These are phyloP conservation scores for Ciona savignyi DNA, from an alignment of 23 tunicate species.

Conservation along the genomic window DNA sequence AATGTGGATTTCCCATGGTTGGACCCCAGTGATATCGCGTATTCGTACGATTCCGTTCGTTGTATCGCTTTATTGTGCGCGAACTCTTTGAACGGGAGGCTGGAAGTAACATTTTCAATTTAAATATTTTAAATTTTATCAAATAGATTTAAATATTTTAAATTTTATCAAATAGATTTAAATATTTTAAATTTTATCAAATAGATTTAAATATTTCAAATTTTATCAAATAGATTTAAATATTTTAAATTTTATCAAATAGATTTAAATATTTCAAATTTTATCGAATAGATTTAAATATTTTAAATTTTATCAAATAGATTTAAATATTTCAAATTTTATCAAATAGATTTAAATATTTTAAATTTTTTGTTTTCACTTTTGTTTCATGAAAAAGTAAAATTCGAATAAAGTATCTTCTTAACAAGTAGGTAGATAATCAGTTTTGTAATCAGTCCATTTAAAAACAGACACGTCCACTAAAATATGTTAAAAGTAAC, in stretches of 20 bases:
- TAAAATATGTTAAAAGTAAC: too few relatives aligned
- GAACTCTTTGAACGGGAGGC: conserved; percentile 62
- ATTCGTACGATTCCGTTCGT: conserved; percentile 87
- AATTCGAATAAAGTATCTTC: too few relatives aligned
- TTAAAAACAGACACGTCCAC: too few relatives aligned
- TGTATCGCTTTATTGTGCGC: conserved; percentile 59
- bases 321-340: too few relatives aligned
- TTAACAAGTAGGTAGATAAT: too few relatives aligned
- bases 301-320: too few relatives aligned
- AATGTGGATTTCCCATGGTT: conserved; percentile 1
- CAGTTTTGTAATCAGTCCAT: too few relatives aligned
- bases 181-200: conserved; percentile 63
- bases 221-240: conserved; percentile 52
- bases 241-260: conserved; percentile 46
- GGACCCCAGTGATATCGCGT: conserved; percentile 67
- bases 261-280: conserved; percentile 50
- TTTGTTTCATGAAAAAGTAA: background rate
- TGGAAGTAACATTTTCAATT: conserved; percentile 13
- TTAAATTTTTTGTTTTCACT: background rate
- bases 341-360: too few relatives aligned
- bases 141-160: conserved; percentile 59
- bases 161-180: conserved; percentile 64
- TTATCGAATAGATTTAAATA: conserved; percentile 39
- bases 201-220: conserved; percentile 5
- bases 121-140: conserved; percentile 45